Evolutionary conservation across 2,113 vertebrate genomes (phyloP).

Genomic region (Craseonycteris thonglongyai): DNA sequence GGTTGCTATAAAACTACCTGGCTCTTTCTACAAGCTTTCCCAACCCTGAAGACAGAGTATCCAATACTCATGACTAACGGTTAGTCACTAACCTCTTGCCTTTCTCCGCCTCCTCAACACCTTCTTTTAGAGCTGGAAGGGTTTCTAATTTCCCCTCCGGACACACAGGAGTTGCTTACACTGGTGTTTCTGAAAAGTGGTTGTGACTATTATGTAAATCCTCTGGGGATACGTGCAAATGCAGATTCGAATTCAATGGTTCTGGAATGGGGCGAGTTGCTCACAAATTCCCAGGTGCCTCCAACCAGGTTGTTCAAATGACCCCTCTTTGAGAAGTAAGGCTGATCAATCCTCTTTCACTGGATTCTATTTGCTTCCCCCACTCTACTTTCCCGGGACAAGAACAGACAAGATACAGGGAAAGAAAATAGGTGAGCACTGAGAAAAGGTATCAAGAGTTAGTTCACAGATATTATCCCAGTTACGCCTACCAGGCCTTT

Average conservation of each 20-base stretch:
- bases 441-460: not conserved
- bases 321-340: not conserved
- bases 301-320: not conserved
- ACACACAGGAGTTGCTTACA: not conserved
- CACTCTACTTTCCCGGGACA: not conserved
- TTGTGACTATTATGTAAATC: not conserved
- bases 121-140: not conserved
- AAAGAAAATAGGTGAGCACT: not conserved
- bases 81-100: not conserved
- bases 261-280: not conserved
- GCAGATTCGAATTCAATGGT: not conserved
- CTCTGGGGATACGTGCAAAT: not conserved
- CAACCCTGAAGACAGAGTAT: not conserved
- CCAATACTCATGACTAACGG: not conserved
- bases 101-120: not conserved
- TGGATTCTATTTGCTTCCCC: not conserved
- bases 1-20: not conserved
- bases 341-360: not conserved
- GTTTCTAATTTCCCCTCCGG: not conserved
- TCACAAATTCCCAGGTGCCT: not conserved
- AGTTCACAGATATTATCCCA: not conserved
- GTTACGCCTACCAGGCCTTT: fast-evolving
- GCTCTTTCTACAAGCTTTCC: not conserved
- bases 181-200: not conserved
- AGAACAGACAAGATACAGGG: not conserved